These are phyloP conservation scores for Limnephilus rhombicus DNA, from an alignment of 2,888 invertebrate species.

Conservation along the genomic window DNA sequence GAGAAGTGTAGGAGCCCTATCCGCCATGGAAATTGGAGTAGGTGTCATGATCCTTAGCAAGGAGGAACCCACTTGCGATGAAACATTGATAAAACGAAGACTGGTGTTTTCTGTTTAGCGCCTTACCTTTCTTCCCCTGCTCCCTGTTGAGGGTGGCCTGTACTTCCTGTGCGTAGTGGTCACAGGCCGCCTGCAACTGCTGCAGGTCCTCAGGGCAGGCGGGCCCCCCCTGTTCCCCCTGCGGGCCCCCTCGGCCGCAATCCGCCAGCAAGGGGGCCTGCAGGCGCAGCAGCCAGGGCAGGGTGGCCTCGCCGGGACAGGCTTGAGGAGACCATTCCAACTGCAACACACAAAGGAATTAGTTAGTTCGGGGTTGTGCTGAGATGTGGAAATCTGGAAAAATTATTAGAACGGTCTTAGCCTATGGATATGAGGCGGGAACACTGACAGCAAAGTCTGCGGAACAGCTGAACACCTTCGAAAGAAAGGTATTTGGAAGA, in stretches of 20 bases:
- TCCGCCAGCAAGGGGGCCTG: conserved; percentile 65
- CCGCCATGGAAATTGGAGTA: too few relatives aligned
- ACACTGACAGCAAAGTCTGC: too few relatives aligned
- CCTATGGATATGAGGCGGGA: too few relatives aligned
- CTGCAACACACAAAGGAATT: conserved; percentile 35
- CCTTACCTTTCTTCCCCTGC: conserved; percentile 59
- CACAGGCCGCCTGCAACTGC: conserved; percentile 71
- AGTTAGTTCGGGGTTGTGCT: background rate
- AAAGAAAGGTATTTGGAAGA: too few relatives aligned
- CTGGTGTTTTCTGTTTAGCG: too few relatives aligned
- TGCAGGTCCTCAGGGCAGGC: conserved; percentile 69
- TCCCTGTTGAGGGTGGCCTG: conserved; percentile 69
- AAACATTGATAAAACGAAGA: too few relatives aligned
- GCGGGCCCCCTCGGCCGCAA: conserved; percentile 58
- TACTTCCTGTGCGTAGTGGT: conserved; percentile 72
- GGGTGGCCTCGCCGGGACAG: conserved; percentile 61
- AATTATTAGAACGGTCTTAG: too few relatives aligned
- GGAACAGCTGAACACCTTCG: too few relatives aligned
- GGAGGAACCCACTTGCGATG: too few relatives aligned
- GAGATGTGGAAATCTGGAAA: too few relatives aligned
- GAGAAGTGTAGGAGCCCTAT: too few relatives aligned
- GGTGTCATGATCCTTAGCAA: too few relatives aligned
- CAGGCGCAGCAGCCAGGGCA: conserved; percentile 61
- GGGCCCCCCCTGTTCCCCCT: conserved; percentile 66
- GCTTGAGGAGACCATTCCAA: conserved; percentile 62